These are phyloP conservation scores for Morpho achilles DNA, from an alignment of 2,888 invertebrate genomes.

Conservation along the genomic window DNA sequence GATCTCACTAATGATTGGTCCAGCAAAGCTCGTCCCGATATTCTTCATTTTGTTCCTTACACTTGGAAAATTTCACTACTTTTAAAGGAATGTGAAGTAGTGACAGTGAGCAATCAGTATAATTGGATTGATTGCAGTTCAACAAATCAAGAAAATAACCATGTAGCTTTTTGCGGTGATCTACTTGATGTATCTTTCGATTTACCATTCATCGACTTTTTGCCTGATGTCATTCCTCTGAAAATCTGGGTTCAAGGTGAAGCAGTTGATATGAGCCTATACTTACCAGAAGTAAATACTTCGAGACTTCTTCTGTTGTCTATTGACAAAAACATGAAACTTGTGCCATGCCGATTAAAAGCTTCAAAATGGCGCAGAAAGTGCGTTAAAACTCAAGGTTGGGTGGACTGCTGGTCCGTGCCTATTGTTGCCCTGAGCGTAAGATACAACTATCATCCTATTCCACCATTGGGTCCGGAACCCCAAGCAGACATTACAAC, in stretches of 20 bases:
- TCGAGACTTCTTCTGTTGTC: slow-evolving; percentile 89
- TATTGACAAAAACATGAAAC: slow-evolving; percentile 92
- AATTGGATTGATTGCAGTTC: slow-evolving; percentile 99
- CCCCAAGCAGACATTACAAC: slow-evolving; percentile 96
- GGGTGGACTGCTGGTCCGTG: slow-evolving; percentile 98
- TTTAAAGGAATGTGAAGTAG: slow-evolving; percentile 96
- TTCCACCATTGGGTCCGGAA: slow-evolving; percentile 91
- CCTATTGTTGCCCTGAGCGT: slow-evolving; percentile 96
- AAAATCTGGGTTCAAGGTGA: slow-evolving; percentile 98
- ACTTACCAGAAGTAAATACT: slow-evolving; percentile 94
- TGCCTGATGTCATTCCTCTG: slow-evolving; percentile 92
- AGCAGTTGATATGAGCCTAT: slow-evolving; percentile 93
- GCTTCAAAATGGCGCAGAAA: slow-evolving; percentile 89
- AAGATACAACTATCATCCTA: slow-evolving; percentile 94
- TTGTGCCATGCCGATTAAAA: slow-evolving; percentile 82
- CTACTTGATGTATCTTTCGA: slow-evolving; percentile 95
- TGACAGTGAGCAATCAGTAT: slow-evolving; percentile 95
- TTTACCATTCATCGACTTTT: slow-evolving; percentile 95
- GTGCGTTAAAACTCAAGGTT: slow-evolving; percentile 85
- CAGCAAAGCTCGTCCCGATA: slow-evolving; percentile 94
- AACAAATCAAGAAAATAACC: slow-evolving; percentile 96
- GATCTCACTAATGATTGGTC: slow-evolving; percentile 99
- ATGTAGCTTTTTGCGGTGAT: slow-evolving; percentile 96
- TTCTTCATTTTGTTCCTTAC: slow-evolving; percentile 97
- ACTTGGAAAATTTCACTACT: slow-evolving; percentile 95